Base-by-base conservation (phyloP, 2,888 invertebrate genomes). In the Adineta ricciae region DNA sequence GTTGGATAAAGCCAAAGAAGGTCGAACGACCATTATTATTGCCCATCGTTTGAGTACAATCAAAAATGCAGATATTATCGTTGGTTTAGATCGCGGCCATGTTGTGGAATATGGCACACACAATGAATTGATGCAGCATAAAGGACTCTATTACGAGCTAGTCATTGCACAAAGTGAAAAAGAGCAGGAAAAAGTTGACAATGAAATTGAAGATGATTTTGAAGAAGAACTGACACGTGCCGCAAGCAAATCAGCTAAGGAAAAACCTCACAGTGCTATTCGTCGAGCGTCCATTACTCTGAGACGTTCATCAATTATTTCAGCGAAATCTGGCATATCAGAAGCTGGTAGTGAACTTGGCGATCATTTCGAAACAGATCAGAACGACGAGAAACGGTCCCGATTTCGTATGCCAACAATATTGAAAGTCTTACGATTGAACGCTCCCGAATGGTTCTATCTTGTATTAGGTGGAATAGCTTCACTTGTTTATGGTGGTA, bases 21-120 rank as follows among this genome's bases (percentile, higher is more conserved):
- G 88, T 83, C 83, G 89, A 83, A 88, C 89, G 24, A 88, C 87
- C 14, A 85, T 88, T 24, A 86, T 88, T 11, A 87, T 88, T 49
- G 88, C 88, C 32, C 88, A 88, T 38, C 92, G 94, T 84, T 91
- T 94, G 32, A 93, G 94, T 0, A 94, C 94, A 0, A 94, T 94
- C 85, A 91, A 93, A 86, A 92, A 93, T 86, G 94, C 94, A 0
- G 93, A 94, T 88, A 91, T 93, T 87, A 94, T 94, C 88, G 92
- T 94, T 86, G 93, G 83, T 46, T 83, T 86, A 83, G 49, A 85
- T 83, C 54, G 86, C n/a, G 82, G 86, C 36, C 72, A 86, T 84
- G 85, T 87, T 24, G 86, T 83, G 21, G 87, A 64, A 84, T 83
- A 72, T 21, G 86, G 86, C n/a, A 86, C 83, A 21, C 86, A 86